phyloP scores from a whole-genome alignment of 2,113 vertebrate species.

The Laticauda laticaudata region DNA sequence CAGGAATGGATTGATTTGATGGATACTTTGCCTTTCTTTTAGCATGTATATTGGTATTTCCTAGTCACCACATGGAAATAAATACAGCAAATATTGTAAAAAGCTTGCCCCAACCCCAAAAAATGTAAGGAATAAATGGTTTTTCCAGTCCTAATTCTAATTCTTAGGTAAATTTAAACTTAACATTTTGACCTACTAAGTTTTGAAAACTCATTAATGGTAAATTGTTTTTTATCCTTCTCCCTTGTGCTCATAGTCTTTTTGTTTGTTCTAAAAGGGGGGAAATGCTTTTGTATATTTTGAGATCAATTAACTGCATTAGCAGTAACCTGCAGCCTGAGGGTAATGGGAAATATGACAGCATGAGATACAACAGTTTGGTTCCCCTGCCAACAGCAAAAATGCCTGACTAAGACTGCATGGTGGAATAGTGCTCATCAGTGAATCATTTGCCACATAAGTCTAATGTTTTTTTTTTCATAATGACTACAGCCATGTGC shows the following conservation, averaged over 20 bases:
- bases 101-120: background rate
- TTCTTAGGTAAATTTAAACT: background rate
- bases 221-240: background rate
- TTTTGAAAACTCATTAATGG: background rate
- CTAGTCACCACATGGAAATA: background rate
- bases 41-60: background rate
- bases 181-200: conserved; percentile 11
- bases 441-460: conserved; percentile 32
- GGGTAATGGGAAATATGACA: conserved; percentile 30
- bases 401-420: conserved; percentile 18
- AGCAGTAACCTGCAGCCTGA: conserved; percentile 13
- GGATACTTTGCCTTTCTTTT: background rate
- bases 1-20: background rate
- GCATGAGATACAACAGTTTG: conserved; percentile 4
- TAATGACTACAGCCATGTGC: background rate
- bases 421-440: background rate
- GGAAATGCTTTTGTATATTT: conserved; percentile 5
- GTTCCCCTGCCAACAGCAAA: conserved; percentile 28
- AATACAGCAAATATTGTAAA: background rate
- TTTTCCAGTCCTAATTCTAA: background rate
- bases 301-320: conserved; percentile 23
- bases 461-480: conserved; percentile 10
- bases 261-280: background rate
- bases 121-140: background rate
- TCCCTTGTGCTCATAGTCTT: background rate